These are phyloP conservation scores for Tonatia bakeri DNA, from an alignment of 2,113 vertebrate genomes.

Conservation along the genomic window DNA sequence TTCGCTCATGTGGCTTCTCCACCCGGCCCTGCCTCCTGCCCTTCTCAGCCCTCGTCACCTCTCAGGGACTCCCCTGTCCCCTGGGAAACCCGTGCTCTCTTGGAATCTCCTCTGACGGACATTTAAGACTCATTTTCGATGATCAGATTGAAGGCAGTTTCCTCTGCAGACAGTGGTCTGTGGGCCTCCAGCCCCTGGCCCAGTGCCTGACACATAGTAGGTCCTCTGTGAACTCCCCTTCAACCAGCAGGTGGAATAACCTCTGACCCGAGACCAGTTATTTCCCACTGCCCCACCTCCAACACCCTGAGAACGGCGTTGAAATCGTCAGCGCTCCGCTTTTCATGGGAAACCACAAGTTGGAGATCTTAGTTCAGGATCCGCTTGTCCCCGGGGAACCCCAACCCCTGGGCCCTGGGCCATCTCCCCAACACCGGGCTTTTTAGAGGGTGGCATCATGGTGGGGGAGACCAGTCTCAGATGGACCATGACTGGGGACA, in stretches of 20 bases:
- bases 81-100: fast-evolving
- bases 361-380: no score
- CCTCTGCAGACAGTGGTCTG: neutral
- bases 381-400: neutral
- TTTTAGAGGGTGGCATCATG: fast-evolving
- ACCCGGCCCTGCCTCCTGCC: fast-evolving
- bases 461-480: no score
- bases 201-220: neutral
- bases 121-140: no score
- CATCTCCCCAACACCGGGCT: no score
- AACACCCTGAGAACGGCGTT: neutral
- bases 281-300: no score
- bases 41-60: neutral
- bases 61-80: neutral
- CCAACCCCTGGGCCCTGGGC: no score
- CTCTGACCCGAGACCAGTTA: neutral
- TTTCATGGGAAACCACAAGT: neutral
- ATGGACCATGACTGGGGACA: no score
- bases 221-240: neutral
- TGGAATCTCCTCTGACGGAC: neutral
- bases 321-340: neutral
- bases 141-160: neutral
- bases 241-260: neutral
- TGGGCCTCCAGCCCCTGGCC: neutral
- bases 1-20: fast-evolving